Evolutionary conservation across 2,888 invertebrate genomes (phyloP).

Genomic region (Pollenia amentaria): DNA sequence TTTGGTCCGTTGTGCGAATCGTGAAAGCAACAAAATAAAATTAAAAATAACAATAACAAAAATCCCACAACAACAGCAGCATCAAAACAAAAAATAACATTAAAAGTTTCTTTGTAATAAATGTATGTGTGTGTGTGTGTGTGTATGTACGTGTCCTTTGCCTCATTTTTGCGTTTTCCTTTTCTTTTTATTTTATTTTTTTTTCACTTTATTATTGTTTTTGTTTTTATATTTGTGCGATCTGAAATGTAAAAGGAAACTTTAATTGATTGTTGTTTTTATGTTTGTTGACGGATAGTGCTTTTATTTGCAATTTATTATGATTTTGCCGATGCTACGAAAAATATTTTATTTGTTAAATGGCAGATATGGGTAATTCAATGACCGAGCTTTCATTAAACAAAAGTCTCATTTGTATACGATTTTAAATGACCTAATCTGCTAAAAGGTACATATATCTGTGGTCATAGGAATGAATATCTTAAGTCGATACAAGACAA

Average conservation of each 20-base stretch:
- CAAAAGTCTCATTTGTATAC: too few species aligned
- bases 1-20: conserved; percentile 54
- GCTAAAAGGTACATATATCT: too few species aligned
- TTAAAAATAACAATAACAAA: conserved; percentile 45
- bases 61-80: conserved; percentile 25
- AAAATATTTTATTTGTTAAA: neutral
- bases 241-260: conserved; percentile 40
- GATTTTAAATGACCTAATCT: too few species aligned
- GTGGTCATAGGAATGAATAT: too few species aligned
- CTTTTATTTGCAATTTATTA: neutral
- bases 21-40: conserved; percentile 45
- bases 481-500: too few species aligned
- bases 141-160: conserved; percentile 55
- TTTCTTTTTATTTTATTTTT: conserved; percentile 49
- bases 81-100: conserved; percentile 2
- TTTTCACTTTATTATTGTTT: conserved; percentile 70
- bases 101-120: conserved; percentile 11
- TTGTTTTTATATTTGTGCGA: conserved; percentile 65
- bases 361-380: neutral
- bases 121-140: conserved; percentile 6
- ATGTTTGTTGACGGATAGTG: conserved; percentile 7
- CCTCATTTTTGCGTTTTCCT: conserved; percentile 24
- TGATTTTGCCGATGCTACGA: neutral
- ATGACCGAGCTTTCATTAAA: neutral
- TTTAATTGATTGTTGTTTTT: conserved; percentile 54